These are phyloP conservation scores for Holothuria glaberrima DNA, from an alignment of 35 echinoderm and acorn worm genomes.

Conservation along the genomic window DNA sequence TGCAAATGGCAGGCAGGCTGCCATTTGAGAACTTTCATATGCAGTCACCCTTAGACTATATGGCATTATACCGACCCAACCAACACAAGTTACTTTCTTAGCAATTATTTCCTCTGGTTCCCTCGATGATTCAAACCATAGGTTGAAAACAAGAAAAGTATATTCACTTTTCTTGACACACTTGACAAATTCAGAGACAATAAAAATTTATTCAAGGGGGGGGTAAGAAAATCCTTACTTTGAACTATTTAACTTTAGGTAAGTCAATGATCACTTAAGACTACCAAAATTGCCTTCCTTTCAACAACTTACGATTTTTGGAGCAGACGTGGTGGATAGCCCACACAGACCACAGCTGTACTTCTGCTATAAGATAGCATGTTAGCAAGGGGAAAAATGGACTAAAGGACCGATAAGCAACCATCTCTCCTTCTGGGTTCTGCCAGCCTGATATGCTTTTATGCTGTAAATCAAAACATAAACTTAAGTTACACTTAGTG, in stretches of 20 bases:
- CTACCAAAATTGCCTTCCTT: too few relatives aligned
- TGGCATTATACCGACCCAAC: too few relatives aligned
- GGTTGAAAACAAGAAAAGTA: too few relatives aligned
- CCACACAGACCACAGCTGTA: conserved; percentile 99
- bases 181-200: not conserved
- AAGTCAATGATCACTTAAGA: not conserved
- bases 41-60: too few relatives aligned
- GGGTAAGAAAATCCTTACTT: not conserved
- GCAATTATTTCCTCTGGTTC: too few relatives aligned
- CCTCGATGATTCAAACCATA: too few relatives aligned
- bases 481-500: not conserved
- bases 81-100: too few relatives aligned
- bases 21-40: too few relatives aligned
- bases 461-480: conserved; percentile 65
- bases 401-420: conserved; percentile 97
- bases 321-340: conserved; percentile 99
- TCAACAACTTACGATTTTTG: conserved; percentile 86
- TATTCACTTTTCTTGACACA: too few relatives aligned
- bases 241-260: not conserved
- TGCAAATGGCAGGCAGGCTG: too few relatives aligned
- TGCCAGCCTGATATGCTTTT: conserved; percentile 89
- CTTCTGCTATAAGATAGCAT: conserved; percentile 81
- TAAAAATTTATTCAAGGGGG: not conserved
- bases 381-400: conserved; percentile 95
- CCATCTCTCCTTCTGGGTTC: conserved; percentile 99